phyloP scores from a whole-genome alignment of 2,888 invertebrate species.

The Nebria salina region DNA sequence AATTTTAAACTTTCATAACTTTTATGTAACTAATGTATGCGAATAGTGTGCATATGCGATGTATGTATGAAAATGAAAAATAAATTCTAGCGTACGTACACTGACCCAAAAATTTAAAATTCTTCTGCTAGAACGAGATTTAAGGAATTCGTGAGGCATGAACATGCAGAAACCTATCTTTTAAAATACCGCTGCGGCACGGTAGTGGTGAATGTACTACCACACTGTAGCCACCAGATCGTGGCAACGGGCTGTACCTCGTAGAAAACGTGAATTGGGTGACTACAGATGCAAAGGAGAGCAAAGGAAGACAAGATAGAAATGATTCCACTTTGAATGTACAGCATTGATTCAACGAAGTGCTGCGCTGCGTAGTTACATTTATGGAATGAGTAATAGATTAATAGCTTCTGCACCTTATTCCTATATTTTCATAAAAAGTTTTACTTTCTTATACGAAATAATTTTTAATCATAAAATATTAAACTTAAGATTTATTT shows the following conservation, averaged over 20 bases:
- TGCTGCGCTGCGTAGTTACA: neutral
- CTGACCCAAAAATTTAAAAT: neutral
- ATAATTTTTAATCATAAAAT: no score
- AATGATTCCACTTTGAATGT: neutral
- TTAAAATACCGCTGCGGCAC: neutral
- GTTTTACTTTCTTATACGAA: no score
- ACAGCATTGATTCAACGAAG: neutral
- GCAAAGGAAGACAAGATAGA: neutral
- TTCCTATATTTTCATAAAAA: no score
- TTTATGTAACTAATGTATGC: no score
- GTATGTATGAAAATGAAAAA: no score
- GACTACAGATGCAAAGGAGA: neutral
- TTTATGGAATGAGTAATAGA: no score
- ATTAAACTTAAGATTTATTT: no score
- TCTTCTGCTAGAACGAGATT: neutral
- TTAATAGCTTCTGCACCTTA: no score
- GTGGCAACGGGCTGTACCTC: neutral
- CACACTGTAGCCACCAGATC: no score
- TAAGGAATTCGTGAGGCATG: neutral
- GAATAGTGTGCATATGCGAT: no score
- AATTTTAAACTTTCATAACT: no score
- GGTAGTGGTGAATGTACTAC: neutral
- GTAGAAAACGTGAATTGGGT: neutral
- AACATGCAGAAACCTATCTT: slow-evolving; percentile 1
- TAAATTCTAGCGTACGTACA: neutral